Percentiles rank a stretch among this genome's conserved stretches.
phyloP scores from a whole-genome alignment of 2,888 invertebrate species.

The Lumbricus terrestris region DNA sequence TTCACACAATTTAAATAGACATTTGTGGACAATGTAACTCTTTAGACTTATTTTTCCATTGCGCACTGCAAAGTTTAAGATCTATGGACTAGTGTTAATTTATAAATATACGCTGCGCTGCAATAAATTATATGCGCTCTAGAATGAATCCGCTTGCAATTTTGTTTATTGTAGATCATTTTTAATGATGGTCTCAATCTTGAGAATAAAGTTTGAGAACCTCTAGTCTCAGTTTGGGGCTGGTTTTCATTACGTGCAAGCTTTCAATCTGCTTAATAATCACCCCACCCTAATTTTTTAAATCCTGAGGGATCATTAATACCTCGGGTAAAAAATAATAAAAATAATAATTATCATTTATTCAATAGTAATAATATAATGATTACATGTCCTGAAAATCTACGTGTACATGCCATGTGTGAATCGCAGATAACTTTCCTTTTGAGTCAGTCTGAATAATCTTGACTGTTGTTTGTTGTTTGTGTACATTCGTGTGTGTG shows the following conservation, averaged over 20 bases:
- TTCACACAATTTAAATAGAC: not conserved
- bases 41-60: not conserved
- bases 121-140: not conserved
- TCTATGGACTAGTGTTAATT: not conserved
- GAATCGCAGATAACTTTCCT: not conserved
- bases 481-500: not conserved
- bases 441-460: not conserved
- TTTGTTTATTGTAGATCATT: not conserved
- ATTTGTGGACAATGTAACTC: not conserved
- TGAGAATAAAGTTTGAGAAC: not conserved
- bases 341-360: too few relatives aligned
- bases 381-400: not conserved
- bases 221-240: not conserved
- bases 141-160: not conserved
- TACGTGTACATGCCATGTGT: not conserved
- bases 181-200: not conserved
- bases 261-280: too few relatives aligned
- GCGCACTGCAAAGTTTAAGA: not conserved
- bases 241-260: not conserved
- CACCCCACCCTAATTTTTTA: too few relatives aligned
- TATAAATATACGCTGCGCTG: not conserved
- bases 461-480: not conserved
- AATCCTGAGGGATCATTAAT: too few relatives aligned
- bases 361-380: too few relatives aligned
- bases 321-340: too few relatives aligned